Conservation (phyloP, 2,888 invertebrate genomes). For the Dolichopus griseipennis region DNA sequence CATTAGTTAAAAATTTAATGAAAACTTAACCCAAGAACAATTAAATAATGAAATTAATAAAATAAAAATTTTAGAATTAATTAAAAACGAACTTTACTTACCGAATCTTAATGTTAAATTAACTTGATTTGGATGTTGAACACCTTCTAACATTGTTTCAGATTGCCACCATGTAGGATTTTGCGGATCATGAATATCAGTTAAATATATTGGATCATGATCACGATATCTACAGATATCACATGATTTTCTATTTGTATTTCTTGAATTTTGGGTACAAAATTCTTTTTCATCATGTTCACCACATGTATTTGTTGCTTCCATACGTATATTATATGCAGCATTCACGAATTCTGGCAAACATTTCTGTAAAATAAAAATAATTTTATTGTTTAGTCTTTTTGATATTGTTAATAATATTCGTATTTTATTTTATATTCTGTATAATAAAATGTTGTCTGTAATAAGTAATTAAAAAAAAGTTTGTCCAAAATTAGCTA, state of each 20-base stretch:
- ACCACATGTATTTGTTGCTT: conserved; percentile 95
- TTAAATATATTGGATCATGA: conserved; percentile 69
- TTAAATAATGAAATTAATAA: too few relatives aligned
- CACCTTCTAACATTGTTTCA: conserved; percentile 91
- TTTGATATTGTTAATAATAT: too few relatives aligned
- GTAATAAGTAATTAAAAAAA: too few relatives aligned
- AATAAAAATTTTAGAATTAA: too few relatives aligned
- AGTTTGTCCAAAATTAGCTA: too few relatives aligned
- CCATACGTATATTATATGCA: conserved; percentile 80
- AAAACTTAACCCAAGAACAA: too few relatives aligned
- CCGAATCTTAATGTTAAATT: conserved; percentile 84
- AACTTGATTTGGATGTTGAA: conserved; percentile 84
- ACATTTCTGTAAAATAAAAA: conserved; percentile 61
- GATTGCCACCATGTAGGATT: conserved; percentile 97
- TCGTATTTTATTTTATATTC: too few relatives aligned
- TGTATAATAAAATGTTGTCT: too few relatives aligned
- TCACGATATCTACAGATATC: conserved; percentile 60
- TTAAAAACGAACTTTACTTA: too few relatives aligned
- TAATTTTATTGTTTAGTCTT: too few relatives aligned
- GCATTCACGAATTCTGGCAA: conserved; percentile 95
- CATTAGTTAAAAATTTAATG: too few relatives aligned
- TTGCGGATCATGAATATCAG: conserved; percentile 84
- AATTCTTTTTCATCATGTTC: conserved; percentile 68
- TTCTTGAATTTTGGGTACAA: conserved; percentile 80
- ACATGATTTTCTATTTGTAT: conserved; percentile 66